Evolutionary conservation across 2,888 invertebrate species (phyloP), one percentile per base, ranked within the genome.

Genomic region (Caenorhabditis japonica): DNA sequence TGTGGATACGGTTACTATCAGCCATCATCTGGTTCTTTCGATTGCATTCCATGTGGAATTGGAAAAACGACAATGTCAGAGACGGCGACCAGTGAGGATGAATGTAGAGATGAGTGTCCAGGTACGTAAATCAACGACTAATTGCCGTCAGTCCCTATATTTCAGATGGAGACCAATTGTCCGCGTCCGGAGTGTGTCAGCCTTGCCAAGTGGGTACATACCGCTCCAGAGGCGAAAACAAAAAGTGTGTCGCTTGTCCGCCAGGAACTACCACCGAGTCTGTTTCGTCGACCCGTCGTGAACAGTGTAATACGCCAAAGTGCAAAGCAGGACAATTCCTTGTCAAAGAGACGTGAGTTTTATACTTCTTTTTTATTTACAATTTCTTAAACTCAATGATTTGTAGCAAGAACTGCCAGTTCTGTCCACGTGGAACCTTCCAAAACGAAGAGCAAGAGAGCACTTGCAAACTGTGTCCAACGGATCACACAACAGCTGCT

Each of bases 381-480:
- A n/a, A n/a, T n/a, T n/a, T n/a, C n/a, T n/a, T n/a, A n/a, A n/a
- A n/a, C n/a, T n/a, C n/a, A n/a, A n/a, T n/a, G n/a, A n/a, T n/a
- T 19, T 10, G 15, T 69, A 85, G 84, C 12, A 91, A 93, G 73
- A 94, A 95, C 68, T 97, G 97, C 88, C 93, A 93, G 0, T 92
- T 93, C 87, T 97, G 97, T 88, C 93, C 94, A 1, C 91, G 92
- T 83, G 97, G 97, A 15, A 94, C 92, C 88, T 97, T 95, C 89
- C 97, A 97, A 89, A 95, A 95, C 85, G 92, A 93, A 84, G 93
- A 94, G 73, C 91, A 94, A 43, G 94, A 95, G 90, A 94, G 94
- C 1, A 91, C 93, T 0, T 97, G 97, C 88, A 90, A 93, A 49
- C 92, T 93, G 75, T 97, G 97, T 88, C 95, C 96, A 0, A 91